Conservation (phyloP, 64 coral and sea anemone species). For the Stichodactyla mertensii region DNA sequence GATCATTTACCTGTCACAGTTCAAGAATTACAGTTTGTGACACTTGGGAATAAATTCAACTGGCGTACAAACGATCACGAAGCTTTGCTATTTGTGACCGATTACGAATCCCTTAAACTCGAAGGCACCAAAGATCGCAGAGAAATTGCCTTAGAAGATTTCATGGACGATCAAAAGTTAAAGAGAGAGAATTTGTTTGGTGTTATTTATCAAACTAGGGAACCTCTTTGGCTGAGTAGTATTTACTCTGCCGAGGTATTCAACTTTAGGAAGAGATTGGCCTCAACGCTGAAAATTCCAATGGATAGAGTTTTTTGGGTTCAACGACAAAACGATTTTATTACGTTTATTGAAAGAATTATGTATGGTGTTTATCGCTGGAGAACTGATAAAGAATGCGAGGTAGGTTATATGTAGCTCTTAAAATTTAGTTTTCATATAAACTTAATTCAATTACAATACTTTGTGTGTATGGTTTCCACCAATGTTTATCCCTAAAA, state of each 20-base stretch:
- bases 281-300: conserved; percentile 39
- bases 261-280: conserved; percentile 85
- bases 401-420: conserved; percentile 26
- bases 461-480: no score
- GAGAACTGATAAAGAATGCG: conserved; percentile 70
- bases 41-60: conserved; percentile 81
- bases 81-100: conserved; percentile 68
- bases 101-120: conserved; percentile 60
- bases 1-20: conserved; percentile 49
- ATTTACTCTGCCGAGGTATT: conserved; percentile 75
- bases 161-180: conserved; percentile 41
- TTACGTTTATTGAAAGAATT: conserved; percentile 29
- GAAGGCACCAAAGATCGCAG: conserved; percentile 57
- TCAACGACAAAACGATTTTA: conserved; percentile 32
- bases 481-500: no score
- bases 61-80: conserved; percentile 69
- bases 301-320: conserved; percentile 52
- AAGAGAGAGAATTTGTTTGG: conserved; percentile 45
- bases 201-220: conserved; percentile 63
- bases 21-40: conserved; percentile 62
- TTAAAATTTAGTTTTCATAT: neutral
- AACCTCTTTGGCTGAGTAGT: conserved; percentile 67
- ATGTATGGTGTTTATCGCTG: conserved; percentile 63
- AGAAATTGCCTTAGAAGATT: conserved; percentile 69
- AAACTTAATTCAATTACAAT: neutral